Evolutionary conservation across 1,140 invertebrate genomes (phyloP), one percentile per base, ranked within the genome.

Genomic region (Drosophila kurseongensis): DNA sequence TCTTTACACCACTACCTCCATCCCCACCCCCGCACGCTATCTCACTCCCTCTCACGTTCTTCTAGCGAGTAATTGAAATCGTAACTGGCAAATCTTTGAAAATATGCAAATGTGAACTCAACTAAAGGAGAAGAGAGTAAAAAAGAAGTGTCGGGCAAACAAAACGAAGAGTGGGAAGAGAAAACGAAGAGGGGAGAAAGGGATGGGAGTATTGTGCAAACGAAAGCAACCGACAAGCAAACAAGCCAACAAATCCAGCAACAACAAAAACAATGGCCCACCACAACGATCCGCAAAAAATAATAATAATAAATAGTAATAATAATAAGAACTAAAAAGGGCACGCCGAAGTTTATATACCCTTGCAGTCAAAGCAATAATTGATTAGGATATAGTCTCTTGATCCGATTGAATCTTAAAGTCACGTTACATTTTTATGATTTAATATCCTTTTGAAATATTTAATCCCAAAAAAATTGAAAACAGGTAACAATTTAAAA

Each of bases 1-100:
- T n/a, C 9, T 32, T 29, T 4, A 35, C 27, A 41, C 8, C n/a
- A 3, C 35, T 18, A 29, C 42, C 45, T 29, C 18, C 40, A 38
- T 18, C 14, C 36, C 12, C 32, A 52, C 32, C 27, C 38, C 5
- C 13, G 18, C 18, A 14, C 41, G 29, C 9, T 29, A 9, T 14
- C 7, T 51, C 9, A 7, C 13, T 14, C 23, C 32, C 23, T 52
- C 16, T 13, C 5, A 10, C 8, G 8, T 51, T 32, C 29, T 51
- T 51, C 29, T 27, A 36, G 67, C n/a, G 29, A 27, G 38, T 54
- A 41, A 74, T 67, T 68, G 47, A 75, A 75, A 51, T 75, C 32
- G 51, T 58, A 75, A 48, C 35, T 75, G 73, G 72, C 73, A 76
- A 75, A 76, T 76, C 73, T 76, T 75, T 10, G 42, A 14, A 75